Conservation (phyloP, 1,140 invertebrate species). For the Temnothorax curvispinosus region DNA sequence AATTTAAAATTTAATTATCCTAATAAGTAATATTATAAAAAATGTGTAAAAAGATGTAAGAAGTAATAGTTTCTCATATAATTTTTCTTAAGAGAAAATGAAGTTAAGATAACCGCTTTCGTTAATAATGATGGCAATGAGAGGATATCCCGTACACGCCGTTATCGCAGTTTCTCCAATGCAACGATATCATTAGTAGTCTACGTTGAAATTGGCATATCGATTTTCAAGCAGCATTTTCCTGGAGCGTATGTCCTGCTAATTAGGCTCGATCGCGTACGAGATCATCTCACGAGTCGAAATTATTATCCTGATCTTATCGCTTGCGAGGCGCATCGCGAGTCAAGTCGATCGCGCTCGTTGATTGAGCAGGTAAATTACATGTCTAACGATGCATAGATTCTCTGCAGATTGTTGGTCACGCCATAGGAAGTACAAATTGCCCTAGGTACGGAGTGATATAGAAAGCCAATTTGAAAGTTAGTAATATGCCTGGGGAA, state of each 20-base stretch:
- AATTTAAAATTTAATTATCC: not conserved
- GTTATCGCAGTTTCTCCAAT: not conserved
- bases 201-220: conserved; percentile 26
- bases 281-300: not conserved
- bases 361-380: conserved; percentile 51
- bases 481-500: not conserved
- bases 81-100: not conserved
- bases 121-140: conserved; percentile 5
- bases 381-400: conserved; percentile 20
- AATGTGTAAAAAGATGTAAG: not conserved
- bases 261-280: conserved; percentile 28
- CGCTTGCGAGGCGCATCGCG: conserved; percentile 9
- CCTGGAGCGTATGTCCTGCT: conserved; percentile 5
- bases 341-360: conserved; percentile 22
- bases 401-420: conserved; percentile 24
- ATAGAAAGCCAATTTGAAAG: conserved; percentile 8
- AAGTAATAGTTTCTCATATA: not conserved
- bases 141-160: not conserved
- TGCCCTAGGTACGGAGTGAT: conserved; percentile 3
- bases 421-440: conserved; percentile 35
- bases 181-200: conserved; percentile 14
- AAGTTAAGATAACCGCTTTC: not conserved
- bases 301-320: conserved; percentile 50
- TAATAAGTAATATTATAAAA: not conserved
- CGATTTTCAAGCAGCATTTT: conserved; percentile 16